Conservation (phyloP, 2,888 invertebrate genomes). For the Heliconius charithonia region DNA sequence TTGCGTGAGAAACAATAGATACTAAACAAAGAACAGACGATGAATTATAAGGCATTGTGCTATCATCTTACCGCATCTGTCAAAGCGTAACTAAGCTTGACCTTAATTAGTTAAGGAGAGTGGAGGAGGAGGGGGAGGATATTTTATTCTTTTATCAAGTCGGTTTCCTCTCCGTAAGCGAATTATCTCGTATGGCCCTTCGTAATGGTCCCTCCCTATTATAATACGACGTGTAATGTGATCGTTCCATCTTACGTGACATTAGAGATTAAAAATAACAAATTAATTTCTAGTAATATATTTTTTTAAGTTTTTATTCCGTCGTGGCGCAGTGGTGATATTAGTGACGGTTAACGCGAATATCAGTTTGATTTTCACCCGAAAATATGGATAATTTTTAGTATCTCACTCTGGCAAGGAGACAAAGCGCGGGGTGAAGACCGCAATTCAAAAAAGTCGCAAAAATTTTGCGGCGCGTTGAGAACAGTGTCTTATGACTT, state of each 20-base stretch:
- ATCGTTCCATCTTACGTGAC: background rate
- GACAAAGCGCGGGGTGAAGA: no score
- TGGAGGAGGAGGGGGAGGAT: background rate
- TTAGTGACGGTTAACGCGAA: no score
- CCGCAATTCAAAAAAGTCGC: no score
- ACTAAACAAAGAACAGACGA: background rate
- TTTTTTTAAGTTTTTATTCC: background rate
- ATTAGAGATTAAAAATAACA: background rate
- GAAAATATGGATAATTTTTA: no score
- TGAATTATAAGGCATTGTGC: background rate
- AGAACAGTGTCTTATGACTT: no score
- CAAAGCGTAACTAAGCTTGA: slow-evolving; percentile 1
- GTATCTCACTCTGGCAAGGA: no score
- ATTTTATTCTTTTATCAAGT: slow-evolving; percentile 18
- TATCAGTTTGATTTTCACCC: no score
- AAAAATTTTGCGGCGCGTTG: no score
- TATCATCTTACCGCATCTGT: slow-evolving; percentile 1
- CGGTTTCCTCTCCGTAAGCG: slow-evolving; percentile 7
- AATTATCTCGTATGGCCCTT: background rate
- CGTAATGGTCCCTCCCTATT: slow-evolving; percentile 9
- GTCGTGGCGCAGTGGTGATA: background rate
- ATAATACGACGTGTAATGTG: background rate
- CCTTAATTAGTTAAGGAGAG: slow-evolving; percentile 11
- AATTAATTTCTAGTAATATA: background rate
- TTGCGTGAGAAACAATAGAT: background rate